Evolutionary conservation across 2,888 invertebrate genomes (phyloP).

Genomic region (Patella pellucida): DNA sequence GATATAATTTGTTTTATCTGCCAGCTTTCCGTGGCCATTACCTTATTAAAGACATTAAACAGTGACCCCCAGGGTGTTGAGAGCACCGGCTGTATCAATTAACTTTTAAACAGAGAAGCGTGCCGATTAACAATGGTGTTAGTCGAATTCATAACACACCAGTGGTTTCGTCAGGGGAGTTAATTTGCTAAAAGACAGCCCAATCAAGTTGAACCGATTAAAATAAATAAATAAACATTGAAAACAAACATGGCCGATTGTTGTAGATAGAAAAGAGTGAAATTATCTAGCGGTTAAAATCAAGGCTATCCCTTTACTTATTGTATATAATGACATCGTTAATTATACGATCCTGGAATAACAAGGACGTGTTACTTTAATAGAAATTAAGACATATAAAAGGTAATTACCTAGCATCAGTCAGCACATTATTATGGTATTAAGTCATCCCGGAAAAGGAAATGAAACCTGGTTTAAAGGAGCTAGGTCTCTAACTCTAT

Average conservation of each 20-base stretch:
- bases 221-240: constrained; percentile 1
- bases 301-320: background rate
- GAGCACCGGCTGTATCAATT: background rate
- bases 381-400: no score
- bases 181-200: background rate
- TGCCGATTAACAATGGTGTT: constrained; percentile 7
- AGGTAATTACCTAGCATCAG: no score
- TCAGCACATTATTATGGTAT: no score
- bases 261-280: background rate
- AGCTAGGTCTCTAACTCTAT: no score
- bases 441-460: no score
- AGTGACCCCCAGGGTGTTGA: background rate
- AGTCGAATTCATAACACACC: background rate
- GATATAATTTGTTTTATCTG: constrained; percentile 9
- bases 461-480: no score
- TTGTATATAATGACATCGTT: background rate
- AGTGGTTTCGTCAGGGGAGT: background rate
- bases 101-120: constrained; percentile 2
- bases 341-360: no score
- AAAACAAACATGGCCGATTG: background rate
- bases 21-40: background rate
- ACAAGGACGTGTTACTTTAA: no score
- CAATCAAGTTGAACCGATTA: background rate
- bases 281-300: background rate
- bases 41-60: background rate